phyloP scores from a whole-genome alignment of 2,113 vertebrate genomes.

The Leucosticte australis region DNA sequence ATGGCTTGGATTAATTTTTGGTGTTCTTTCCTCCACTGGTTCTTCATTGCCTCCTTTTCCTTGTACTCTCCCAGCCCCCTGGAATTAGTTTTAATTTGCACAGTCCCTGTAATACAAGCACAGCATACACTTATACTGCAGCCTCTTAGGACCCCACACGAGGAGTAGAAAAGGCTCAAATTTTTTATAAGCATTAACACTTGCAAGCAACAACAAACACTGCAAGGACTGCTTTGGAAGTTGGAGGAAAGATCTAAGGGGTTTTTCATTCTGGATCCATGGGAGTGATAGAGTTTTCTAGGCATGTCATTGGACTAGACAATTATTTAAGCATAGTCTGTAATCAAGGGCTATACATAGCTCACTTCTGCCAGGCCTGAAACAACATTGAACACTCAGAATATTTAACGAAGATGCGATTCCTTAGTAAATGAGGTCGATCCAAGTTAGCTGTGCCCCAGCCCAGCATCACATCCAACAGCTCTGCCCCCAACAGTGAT shows the following conservation, averaged over 20 bases:
- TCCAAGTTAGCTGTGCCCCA: neutral
- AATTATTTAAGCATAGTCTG: neutral
- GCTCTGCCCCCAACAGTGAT: neutral
- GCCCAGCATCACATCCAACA: neutral
- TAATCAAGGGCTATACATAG: neutral
- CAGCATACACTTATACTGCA: neutral
- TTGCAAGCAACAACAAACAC: neutral
- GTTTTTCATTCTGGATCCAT: neutral
- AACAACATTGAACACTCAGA: neutral
- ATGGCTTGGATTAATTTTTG: constrained; percentile 5
- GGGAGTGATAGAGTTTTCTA: neutral
- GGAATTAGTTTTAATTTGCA: constrained; percentile 12
- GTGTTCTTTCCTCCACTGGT: neutral
- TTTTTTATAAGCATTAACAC: neutral
- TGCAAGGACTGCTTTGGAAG: neutral
- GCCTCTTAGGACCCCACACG: neutral
- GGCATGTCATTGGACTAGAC: neutral
- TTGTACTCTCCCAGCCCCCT: neutral
- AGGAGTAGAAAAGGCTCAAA: neutral
- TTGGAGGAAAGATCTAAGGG: neutral
- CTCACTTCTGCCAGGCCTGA: neutral
- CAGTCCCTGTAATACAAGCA: neutral
- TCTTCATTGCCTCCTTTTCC: neutral
- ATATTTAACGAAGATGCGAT: neutral
- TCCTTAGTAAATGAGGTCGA: neutral